A percentile compares a stretch with the other conserved stretches of the same genome.
phyloP scores from a whole-genome alignment of 1,140 invertebrate species.

The Aporrectodea caliginosa region DNA sequence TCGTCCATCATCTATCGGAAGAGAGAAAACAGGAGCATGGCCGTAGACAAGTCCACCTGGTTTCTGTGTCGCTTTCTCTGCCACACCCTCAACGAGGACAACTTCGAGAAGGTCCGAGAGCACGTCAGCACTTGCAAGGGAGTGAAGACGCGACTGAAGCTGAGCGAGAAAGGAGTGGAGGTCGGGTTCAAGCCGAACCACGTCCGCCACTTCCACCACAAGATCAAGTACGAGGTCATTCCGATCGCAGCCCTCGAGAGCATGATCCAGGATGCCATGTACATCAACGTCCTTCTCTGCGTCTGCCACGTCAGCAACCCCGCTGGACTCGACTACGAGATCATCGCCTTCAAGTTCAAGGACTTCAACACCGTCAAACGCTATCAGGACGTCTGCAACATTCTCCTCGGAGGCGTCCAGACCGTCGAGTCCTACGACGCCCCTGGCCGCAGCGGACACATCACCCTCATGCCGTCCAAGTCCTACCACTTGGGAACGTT shows the following conservation, averaged over 20 bases:
- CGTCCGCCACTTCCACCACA: not conserved
- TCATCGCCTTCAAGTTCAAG: not conserved
- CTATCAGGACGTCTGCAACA: not conserved
- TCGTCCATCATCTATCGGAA: not conserved
- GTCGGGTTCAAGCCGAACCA: not conserved
- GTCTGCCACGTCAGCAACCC: not conserved
- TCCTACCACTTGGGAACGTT: not conserved
- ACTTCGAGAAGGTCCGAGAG: not conserved
- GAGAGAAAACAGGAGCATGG: not conserved
- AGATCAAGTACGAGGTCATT: not conserved
- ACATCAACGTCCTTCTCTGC: not conserved
- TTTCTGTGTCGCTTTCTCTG: not conserved
- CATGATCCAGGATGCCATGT: not conserved
- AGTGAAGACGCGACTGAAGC: not conserved
- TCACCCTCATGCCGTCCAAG: not conserved
- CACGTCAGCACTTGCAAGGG: not conserved
- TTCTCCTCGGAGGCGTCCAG: not conserved
- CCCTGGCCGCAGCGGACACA: not conserved
- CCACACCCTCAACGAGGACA: not conserved
- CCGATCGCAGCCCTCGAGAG: not conserved
- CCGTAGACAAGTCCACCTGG: not conserved
- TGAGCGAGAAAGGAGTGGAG: not conserved
- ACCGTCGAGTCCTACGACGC: not conserved
- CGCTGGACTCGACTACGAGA: not conserved
- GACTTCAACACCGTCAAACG: not conserved